phyloP scores from a whole-genome alignment of 2,888 invertebrate genomes.

The Rotaria sp. region DNA sequence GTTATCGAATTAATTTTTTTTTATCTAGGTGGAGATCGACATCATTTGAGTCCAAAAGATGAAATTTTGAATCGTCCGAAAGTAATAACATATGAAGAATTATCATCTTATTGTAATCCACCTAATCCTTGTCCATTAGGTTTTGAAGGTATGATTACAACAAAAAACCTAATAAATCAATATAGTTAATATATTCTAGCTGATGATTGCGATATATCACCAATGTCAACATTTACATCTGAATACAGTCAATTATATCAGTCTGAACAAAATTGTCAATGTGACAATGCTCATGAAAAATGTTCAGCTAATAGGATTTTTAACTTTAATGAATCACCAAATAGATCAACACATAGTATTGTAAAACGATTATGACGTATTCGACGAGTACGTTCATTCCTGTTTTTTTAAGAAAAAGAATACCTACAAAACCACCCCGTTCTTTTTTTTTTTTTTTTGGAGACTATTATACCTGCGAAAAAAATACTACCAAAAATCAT shows the following conservation, averaged over 20 bases:
- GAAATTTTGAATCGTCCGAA: slow-evolving; percentile 62
- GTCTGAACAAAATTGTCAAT: slow-evolving; percentile 34
- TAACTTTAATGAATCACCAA: background rate
- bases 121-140: slow-evolving; percentile 97
- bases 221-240: slow-evolving; percentile 27
- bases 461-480: background rate
- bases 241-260: slow-evolving; percentile 35
- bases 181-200: background rate
- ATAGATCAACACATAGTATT: background rate
- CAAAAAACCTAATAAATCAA: too few relatives aligned
- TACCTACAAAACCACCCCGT: background rate
- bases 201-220: slow-evolving; percentile 36
- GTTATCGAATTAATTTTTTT: background rate
- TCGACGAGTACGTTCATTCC: background rate
- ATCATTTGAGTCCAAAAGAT: slow-evolving; percentile 60
- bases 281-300: slow-evolving; percentile 34
- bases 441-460: background rate
- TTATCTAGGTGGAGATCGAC: slow-evolving; percentile 65
- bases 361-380: background rate
- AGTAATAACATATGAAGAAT: slow-evolving; percentile 78
- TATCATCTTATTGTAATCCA: slow-evolving; percentile 96
- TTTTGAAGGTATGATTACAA: slow-evolving; percentile 64
- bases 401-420: background rate
- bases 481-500: background rate
- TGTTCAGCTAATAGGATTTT: background rate